phyloP scores from a whole-genome alignment of 2,113 vertebrate species.

The crab-eating macaque (Macaca fascicularis) region DNA sequence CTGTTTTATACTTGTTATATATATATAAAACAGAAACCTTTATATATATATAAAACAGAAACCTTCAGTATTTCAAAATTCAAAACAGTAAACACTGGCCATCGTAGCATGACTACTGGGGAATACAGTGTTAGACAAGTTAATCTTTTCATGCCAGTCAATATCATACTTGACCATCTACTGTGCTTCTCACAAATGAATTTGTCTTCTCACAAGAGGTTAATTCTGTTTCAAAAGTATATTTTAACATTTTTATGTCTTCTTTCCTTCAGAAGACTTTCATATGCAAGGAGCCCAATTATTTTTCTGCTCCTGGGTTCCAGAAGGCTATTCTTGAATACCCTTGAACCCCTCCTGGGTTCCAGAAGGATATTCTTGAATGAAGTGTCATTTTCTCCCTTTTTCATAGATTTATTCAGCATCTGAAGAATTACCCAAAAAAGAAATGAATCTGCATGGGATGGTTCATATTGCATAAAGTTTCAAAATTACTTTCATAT shows the following conservation, averaged over 20 bases:
- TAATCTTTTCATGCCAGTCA: neutral
- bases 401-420: neutral
- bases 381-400: neutral
- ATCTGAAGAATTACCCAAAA: neutral
- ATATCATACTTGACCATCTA: neutral
- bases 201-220: neutral
- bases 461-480: neutral
- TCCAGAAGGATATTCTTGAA: neutral
- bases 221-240: neutral
- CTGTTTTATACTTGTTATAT: too few species aligned
- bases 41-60: neutral
- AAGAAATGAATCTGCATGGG: neutral
- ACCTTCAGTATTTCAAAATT: neutral
- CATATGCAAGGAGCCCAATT: neutral
- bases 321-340: neutral
- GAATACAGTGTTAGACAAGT: neutral
- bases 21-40: neutral
- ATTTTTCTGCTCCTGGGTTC: neutral
- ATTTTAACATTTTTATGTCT: neutral
- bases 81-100: neutral
- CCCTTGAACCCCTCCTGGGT: neutral
- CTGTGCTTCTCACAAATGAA: neutral
- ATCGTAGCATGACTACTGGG: neutral
- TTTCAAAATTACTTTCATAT: constrained; percentile 13
- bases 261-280: neutral